Percentiles rank a stretch among this genome's conserved stretches.
Conservation (phyloP, 1,140 invertebrate genomes). For the Diabrotica virgifera region DNA sequence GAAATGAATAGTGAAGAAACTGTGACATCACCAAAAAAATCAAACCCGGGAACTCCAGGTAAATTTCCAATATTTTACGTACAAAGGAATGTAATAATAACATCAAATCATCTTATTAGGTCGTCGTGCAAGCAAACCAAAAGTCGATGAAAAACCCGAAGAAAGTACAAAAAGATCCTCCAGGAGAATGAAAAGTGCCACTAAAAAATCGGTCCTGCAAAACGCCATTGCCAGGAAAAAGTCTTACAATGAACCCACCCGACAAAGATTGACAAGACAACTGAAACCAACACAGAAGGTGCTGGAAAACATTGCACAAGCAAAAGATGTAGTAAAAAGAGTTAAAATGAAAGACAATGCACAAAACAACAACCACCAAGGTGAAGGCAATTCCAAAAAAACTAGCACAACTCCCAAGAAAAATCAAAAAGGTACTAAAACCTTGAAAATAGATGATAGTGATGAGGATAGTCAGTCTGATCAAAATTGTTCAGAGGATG, state of each 20-base stretch:
- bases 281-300: slow-evolving; percentile 41
- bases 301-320: slow-evolving; percentile 38
- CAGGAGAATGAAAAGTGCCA: slow-evolving; percentile 51
- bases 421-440: no score
- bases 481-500: no score
- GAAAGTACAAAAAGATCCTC: slow-evolving; percentile 49
- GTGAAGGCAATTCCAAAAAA: no score
- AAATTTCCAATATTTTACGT: background rate
- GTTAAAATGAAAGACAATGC: background rate
- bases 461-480: no score
- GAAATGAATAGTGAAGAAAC: background rate
- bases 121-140: background rate
- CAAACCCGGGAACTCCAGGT: no score
- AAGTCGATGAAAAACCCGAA: slow-evolving; percentile 4
- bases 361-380: no score
- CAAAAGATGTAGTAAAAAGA: slow-evolving; percentile 26
- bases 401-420: no score
- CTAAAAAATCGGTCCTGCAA: slow-evolving; percentile 52
- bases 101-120: background rate
- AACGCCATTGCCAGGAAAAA: slow-evolving; percentile 59
- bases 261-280: slow-evolving; percentile 38
- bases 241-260: slow-evolving; percentile 49
- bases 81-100: background rate
- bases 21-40: background rate
- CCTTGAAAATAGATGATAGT: no score